Base-by-base conservation (phyloP, 2,797 vertebrate genomes). In the Etheostoma nigrum region DNA sequence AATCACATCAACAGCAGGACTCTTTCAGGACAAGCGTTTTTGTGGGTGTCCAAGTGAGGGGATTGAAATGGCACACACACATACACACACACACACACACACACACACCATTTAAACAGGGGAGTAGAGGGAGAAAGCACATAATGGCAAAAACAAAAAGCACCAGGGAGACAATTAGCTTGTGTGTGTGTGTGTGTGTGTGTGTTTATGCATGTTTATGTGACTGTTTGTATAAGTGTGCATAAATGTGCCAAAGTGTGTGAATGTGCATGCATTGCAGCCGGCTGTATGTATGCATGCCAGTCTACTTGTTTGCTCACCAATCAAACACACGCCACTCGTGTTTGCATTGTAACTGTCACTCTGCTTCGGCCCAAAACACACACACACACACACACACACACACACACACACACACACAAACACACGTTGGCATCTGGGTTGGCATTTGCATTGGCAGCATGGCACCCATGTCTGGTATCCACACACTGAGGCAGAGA, bases 1-100 rank as follows among this genome's bases (percentile, higher is more conserved):
- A 91, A 92, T 91, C 86, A 81, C 91, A 87, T 89, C 86, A 89
- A 86, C 89, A 90, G 88, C 88, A 86, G 88, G 89, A 84, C 85
- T 90, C 86, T 87, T 90, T 91, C 86, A 91, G 90, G 88, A 88
- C 87, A 82, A 80, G 83, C 86, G 67, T 85, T 91, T 88, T 84
- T 85, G 86, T 90, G 82, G 84, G 79, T 70, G 75, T 92, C 91
- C 91, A 91, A 91, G 87, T 77, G 86, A 89, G 82, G 77, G 87
- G 85, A 92, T 90, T 91, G 84, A 90, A 90, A 91, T 84, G 83
- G 79, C 84, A 81, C 82, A 30, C 30, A 30, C 64, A 65, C 65
- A 51, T 59, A 74, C 60, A 74, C 60, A 66, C 48, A 48, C 76
- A 58, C 55, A 63, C 63, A 33, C 44, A n/a, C 81, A 71, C 40